phyloP scores from a whole-genome alignment of 2,797 vertebrate species.

The Myotis daubentonii region DNA sequence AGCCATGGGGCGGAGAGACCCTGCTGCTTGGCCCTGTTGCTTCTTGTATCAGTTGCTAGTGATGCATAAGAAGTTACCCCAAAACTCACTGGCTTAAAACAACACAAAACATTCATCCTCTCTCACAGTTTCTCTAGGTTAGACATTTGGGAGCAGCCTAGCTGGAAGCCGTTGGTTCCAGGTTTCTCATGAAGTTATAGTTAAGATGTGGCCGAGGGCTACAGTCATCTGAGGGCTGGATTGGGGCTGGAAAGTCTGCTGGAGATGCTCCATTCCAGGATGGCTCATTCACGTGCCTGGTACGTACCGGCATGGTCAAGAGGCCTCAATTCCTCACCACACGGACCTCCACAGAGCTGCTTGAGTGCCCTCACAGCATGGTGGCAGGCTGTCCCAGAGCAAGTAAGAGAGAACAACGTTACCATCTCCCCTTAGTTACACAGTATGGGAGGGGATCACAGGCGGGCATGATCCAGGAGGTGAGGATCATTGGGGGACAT shows the following conservation, averaged over 20 bases:
- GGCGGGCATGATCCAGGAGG: background rate
- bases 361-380: background rate
- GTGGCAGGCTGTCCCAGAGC: background rate
- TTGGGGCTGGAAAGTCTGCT: background rate
- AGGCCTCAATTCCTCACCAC: background rate
- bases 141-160: background rate
- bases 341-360: rapidly evolving
- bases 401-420: background rate
- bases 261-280: background rate
- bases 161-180: background rate
- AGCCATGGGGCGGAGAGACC: background rate
- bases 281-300: background rate
- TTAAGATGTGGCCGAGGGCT: background rate
- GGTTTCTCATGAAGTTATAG: background rate
- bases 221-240: background rate
- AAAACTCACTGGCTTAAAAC: background rate
- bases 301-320: rapidly evolving
- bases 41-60: background rate
- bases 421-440: background rate
- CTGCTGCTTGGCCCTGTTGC: background rate
- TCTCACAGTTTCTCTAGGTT: background rate
- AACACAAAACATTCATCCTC: background rate
- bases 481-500: background rate
- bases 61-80: background rate
- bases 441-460: background rate